phyloP scores from a whole-genome alignment of 2,888 invertebrate species.

The Heliconius ismenius region DNA sequence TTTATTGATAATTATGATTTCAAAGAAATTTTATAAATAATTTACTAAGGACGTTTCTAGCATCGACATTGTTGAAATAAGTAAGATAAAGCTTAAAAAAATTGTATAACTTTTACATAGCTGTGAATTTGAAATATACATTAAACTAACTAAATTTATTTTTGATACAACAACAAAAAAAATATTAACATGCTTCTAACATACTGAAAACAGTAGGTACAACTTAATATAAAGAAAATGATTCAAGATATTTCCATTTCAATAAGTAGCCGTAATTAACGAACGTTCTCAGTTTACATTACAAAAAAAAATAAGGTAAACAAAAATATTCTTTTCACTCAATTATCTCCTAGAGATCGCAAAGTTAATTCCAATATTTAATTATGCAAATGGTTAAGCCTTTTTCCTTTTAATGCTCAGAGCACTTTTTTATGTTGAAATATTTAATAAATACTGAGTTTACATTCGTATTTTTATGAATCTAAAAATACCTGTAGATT shows the following conservation, averaged over 20 bases:
- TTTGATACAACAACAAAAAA: no score
- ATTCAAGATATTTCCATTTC: constrained; percentile 3
- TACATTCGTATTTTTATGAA: neutral
- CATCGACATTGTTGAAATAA: no score
- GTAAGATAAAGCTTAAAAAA: no score
- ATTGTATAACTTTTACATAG: no score
- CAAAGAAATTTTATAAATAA: no score
- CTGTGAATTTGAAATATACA: no score
- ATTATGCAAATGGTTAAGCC: constrained; percentile 68
- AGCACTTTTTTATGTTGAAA: neutral
- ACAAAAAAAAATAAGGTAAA: constrained; percentile 52
- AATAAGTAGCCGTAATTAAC: neutral
- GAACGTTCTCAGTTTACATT: neutral
- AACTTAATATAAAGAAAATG: no score
- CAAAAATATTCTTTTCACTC: constrained; percentile 58
- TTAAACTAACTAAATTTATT: no score
- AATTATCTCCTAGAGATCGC: constrained; percentile 62
- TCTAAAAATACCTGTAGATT: neutral
- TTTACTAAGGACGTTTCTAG: neutral
- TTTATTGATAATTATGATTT: no score
- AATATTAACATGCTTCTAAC: no score
- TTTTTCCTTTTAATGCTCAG: constrained; percentile 48
- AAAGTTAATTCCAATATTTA: constrained; percentile 69
- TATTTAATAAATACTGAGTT: constrained; percentile 5
- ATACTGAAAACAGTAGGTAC: no score